Conservation (phyloP, 2,797 vertebrate genomes). For the Phoxinus dragarum region DNA sequence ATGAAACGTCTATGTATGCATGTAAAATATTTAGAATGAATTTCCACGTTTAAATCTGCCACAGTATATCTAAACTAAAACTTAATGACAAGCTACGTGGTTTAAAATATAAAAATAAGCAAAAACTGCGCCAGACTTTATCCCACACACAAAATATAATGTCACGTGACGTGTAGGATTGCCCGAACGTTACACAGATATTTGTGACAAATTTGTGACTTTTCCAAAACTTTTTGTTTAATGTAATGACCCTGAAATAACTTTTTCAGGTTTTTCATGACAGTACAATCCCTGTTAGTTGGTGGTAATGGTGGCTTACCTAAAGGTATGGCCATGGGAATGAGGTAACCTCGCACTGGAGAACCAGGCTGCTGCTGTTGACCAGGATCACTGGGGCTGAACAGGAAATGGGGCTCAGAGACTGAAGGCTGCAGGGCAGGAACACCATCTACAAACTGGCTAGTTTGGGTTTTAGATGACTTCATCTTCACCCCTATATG, state of each 20-base stretch:
- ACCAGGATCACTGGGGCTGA: conserved; percentile 72
- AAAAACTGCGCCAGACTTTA: not conserved
- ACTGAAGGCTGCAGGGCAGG: conserved; percentile 57
- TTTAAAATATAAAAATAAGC: not conserved
- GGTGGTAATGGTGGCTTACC: conserved; percentile 74
- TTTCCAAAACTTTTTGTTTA: not conserved
- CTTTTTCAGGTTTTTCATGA: not conserved
- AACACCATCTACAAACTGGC: conserved; percentile 53
- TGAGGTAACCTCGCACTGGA: conserved; percentile 70
- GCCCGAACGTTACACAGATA: not conserved
- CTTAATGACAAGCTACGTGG: not conserved
- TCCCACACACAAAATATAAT: not conserved
- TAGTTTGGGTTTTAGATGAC: conserved; percentile 89
- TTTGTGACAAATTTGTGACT: not conserved
- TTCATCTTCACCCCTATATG: conserved; percentile 86
- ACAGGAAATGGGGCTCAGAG: conserved; percentile 69
- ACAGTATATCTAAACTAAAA: not conserved
- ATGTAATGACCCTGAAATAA: not conserved
- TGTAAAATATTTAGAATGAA: not conserved
- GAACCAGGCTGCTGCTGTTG: conserved; percentile 41
- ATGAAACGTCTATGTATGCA: not conserved
- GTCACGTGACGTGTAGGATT: not conserved
- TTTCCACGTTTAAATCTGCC: not conserved
- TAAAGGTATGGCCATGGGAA: conserved; percentile 88
- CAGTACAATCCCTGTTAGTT: not conserved